Percentiles rank a stretch among this genome's conserved stretches.
Conservation (phyloP, 1,140 invertebrate genomes). For the Condylostylus longicornis region DNA sequence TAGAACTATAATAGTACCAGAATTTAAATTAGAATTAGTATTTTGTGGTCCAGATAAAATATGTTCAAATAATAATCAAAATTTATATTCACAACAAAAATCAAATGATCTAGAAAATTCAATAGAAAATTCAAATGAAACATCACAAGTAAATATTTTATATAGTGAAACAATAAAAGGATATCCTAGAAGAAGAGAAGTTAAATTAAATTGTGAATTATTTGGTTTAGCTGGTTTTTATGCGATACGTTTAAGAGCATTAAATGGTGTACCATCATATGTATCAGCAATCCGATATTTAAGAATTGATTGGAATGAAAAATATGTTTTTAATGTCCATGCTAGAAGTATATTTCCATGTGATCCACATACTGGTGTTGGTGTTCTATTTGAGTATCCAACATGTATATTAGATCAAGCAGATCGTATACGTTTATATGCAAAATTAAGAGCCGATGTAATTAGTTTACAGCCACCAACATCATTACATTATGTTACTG, state of each 20-base stretch:
- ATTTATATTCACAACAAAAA: background rate
- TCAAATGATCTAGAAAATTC: no score
- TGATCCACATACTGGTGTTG: slow-evolving; percentile 46
- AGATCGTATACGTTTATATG: slow-evolving; percentile 60
- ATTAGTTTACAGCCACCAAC: slow-evolving; percentile 45
- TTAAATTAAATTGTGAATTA: slow-evolving; percentile 53
- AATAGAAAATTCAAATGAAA: slow-evolving; percentile 8
- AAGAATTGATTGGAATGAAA: slow-evolving; percentile 63
- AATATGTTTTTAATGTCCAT: slow-evolving; percentile 68
- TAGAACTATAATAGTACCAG: no score
- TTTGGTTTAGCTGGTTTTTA: slow-evolving; percentile 67
- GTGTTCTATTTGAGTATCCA: slow-evolving; percentile 67
- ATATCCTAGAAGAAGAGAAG: slow-evolving; percentile 45
- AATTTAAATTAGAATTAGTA: slow-evolving; percentile 56
- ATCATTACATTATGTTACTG: slow-evolving; percentile 46
- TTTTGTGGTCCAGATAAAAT: slow-evolving; percentile 54
- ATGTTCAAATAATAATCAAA: slow-evolving; percentile 10
- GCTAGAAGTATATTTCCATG: slow-evolving; percentile 65
- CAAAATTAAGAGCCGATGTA: slow-evolving; percentile 47
- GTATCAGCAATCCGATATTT: slow-evolving; percentile 42
- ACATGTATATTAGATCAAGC: slow-evolving; percentile 55
- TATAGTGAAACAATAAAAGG: slow-evolving; percentile 53
- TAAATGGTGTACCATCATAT: slow-evolving; percentile 38
- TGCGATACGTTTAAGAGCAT: slow-evolving; percentile 45
- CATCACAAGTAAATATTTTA: slow-evolving; percentile 36